Evolutionary conservation across 92 coral and sea anemone species (phyloP).

Genomic region (Porites lobata): DNA sequence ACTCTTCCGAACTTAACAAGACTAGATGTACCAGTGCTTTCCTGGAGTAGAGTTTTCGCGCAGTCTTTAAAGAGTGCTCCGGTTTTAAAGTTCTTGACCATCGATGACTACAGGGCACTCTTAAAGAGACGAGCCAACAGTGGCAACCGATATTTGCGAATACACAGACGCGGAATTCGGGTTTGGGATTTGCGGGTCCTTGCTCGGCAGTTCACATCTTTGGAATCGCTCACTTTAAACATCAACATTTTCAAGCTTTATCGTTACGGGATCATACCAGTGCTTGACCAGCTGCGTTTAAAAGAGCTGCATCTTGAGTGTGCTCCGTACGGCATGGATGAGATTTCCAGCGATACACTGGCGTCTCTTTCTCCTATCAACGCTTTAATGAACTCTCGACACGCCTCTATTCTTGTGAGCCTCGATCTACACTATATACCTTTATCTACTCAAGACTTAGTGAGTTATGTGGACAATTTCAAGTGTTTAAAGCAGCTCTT

Average conservation of each 20-base stretch:
- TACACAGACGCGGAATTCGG: constrained; percentile 71
- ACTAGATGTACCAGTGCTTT: constrained; percentile 74
- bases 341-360: neutral
- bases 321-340: constrained; percentile 72
- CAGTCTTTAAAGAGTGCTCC: constrained; percentile 64
- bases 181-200: constrained; percentile 73
- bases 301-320: constrained; percentile 78
- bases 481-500: constrained; percentile 64
- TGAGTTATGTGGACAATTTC: constrained; percentile 66
- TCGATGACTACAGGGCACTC: constrained; percentile 78
- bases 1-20: constrained; percentile 64
- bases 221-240: constrained; percentile 77
- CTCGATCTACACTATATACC: constrained; percentile 81
- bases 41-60: constrained; percentile 78
- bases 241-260: constrained; percentile 69
- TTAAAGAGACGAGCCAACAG: constrained; percentile 8
- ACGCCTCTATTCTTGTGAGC: constrained; percentile 67
- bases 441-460: constrained; percentile 57
- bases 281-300: constrained; percentile 70
- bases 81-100: constrained; percentile 67
- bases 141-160: neutral
- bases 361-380: constrained; percentile 56
- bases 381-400: constrained; percentile 68
- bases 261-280: constrained; percentile 61
- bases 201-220: constrained; percentile 68